A percentile compares a stretch with the other conserved stretches of the same genome.
Evolutionary conservation across 2,797 vertebrate species (phyloP).

Genomic region (Serranus cabrilla): DNA sequence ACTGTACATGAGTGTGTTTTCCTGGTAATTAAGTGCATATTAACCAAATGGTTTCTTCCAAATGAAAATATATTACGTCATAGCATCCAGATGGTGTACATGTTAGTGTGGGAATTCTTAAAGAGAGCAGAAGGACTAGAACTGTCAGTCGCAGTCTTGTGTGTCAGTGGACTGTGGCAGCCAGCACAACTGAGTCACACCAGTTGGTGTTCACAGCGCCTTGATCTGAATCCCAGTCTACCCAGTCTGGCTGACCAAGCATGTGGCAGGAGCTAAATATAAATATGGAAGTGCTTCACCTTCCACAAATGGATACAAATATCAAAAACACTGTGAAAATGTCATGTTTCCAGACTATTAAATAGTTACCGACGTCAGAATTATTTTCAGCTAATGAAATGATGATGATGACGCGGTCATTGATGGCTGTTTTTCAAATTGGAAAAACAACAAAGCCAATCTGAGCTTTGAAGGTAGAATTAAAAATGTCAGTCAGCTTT

Average conservation of each 20-base stretch:
- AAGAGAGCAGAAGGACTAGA: slow-evolving; percentile 21
- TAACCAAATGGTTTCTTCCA: not conserved
- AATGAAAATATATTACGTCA: not conserved
- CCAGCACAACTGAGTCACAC: slow-evolving; percentile 20
- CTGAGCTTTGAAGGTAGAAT: not conserved
- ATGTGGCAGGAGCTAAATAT: slow-evolving; percentile 21
- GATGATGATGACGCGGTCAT: not conserved
- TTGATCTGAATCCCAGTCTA: slow-evolving; percentile 33
- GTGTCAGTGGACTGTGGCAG: slow-evolving; percentile 18
- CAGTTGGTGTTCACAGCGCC: slow-evolving; percentile 21
- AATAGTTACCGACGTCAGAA: not conserved
- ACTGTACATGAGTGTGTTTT: not conserved
- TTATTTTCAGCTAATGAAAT: not conserved
- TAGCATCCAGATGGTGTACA: not conserved
- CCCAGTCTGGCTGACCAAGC: slow-evolving; percentile 10
- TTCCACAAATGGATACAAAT: not conserved
- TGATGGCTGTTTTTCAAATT: not conserved
- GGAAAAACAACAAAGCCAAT: not conserved
- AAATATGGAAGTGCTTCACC: not conserved
- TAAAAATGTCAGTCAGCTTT: not conserved
- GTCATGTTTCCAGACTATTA: not conserved
- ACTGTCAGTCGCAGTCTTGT: slow-evolving; percentile 12
- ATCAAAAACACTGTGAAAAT: slow-evolving; percentile 6
- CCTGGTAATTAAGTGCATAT: not conserved
- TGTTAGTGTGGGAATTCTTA: slow-evolving; percentile 5